Conservation (phyloP, 2,797 vertebrate genomes). For the Poeciliopsis turneri region DNA sequence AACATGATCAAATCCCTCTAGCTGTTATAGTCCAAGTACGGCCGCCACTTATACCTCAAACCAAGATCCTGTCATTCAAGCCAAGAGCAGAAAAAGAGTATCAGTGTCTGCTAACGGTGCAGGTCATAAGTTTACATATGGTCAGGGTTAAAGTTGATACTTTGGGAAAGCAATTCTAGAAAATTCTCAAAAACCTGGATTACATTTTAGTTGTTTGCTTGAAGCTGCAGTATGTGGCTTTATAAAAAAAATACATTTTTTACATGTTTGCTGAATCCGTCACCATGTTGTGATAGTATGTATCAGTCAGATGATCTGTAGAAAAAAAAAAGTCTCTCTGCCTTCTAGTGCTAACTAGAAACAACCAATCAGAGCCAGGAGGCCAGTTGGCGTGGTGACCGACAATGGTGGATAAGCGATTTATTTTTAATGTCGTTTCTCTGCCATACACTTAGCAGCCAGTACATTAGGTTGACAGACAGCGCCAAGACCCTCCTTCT, state of each 20-base stretch:
- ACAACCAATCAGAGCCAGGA: too few relatives aligned
- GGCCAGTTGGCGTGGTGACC: too few relatives aligned
- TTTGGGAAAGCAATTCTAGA: not conserved
- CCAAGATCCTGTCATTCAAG: not conserved
- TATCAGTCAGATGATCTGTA: too few relatives aligned
- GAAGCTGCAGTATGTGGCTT: not conserved
- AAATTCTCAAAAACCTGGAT: not conserved
- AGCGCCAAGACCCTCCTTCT: too few relatives aligned
- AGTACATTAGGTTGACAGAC: too few relatives aligned
- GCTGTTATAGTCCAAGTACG: not conserved
- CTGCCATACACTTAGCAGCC: too few relatives aligned
- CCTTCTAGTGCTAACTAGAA: too few relatives aligned
- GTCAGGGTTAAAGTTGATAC: not conserved
- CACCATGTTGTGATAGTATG: too few relatives aligned
- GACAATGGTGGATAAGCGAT: too few relatives aligned
- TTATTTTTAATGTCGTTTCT: too few relatives aligned
- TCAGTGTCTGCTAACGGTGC: not conserved
- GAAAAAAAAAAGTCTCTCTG: too few relatives aligned
- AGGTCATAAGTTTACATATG: not conserved
- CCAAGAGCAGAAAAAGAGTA: not conserved
- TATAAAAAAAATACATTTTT: not conserved
- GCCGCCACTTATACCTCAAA: not conserved
- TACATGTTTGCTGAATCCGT: not conserved
- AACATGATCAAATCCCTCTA: conserved; percentile 5
- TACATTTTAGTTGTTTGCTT: not conserved